Evolutionary conservation across 1,140 invertebrate species (phyloP).

Genomic region (Pogonomyrmex californicus): DNA sequence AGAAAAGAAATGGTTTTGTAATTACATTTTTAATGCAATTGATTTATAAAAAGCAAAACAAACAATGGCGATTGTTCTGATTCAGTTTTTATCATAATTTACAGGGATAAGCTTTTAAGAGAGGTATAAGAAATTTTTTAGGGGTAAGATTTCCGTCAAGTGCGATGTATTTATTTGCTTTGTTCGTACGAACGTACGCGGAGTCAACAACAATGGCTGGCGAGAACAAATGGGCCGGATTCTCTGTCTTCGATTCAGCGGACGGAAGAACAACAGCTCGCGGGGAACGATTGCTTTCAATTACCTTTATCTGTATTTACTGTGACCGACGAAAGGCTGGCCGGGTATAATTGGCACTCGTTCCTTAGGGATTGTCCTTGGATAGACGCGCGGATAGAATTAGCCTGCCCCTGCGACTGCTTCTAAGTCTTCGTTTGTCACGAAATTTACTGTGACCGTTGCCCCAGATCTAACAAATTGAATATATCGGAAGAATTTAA

Average conservation of each 20-base stretch:
- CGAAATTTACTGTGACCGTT: constrained; percentile 39
- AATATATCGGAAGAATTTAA: constrained; percentile 12
- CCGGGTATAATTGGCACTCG: constrained; percentile 50
- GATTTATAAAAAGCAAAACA: background rate
- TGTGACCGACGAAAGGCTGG: constrained; percentile 42
- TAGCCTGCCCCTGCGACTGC: constrained; percentile 37
- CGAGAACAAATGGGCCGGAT: constrained; percentile 32
- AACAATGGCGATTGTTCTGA: background rate
- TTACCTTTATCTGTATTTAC: constrained; percentile 79
- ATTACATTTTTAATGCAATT: constrained; percentile 1
- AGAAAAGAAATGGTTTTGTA: background rate
- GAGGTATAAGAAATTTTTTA: background rate
- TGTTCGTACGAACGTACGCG: background rate
- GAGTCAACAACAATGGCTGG: constrained; percentile 48
- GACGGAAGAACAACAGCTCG: constrained; percentile 31
- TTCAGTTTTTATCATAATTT: background rate
- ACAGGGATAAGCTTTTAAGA: background rate
- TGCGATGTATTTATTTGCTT: background rate
- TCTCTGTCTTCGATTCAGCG: constrained; percentile 55
- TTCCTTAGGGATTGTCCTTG: constrained; percentile 36
- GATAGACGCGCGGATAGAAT: constrained; percentile 38
- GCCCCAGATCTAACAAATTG: constrained; percentile 1
- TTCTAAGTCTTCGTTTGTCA: constrained; percentile 48
- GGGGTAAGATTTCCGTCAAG: background rate
- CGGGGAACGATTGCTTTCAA: constrained; percentile 73